Evolutionary conservation across 23 tunicate genomes (phyloP).

Genomic region (Botrylloides violaceus): DNA sequence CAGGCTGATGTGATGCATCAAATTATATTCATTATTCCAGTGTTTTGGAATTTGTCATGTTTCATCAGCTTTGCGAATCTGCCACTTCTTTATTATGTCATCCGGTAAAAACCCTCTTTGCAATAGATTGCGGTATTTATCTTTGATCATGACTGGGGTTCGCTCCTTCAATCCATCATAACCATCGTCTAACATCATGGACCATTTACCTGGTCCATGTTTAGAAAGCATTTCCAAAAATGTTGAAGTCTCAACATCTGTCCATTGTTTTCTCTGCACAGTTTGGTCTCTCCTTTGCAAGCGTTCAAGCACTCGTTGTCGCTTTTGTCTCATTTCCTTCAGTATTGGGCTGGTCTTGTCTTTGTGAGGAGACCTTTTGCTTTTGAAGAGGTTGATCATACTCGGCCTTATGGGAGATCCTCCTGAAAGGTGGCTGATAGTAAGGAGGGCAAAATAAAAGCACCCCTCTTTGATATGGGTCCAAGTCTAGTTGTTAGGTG

Average conservation of each 20-base stretch:
- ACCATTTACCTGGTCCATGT: constrained; percentile 66
- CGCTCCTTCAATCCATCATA: constrained; percentile 37
- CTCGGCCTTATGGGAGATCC: constrained; percentile 22
- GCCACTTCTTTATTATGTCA: constrained; percentile 11
- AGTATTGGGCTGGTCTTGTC: neutral
- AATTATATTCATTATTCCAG: too few relatives aligned
- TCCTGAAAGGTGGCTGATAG: too few relatives aligned
- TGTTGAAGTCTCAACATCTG: constrained; percentile 33
- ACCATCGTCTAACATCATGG: constrained; percentile 49
- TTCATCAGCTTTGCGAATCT: constrained; percentile 4
- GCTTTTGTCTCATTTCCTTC: constrained; percentile 5
- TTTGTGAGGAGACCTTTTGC: neutral
- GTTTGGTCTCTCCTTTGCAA: neutral
- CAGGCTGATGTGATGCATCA: too few relatives aligned
- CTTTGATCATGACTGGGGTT: constrained; percentile 62
- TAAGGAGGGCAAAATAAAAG: too few relatives aligned
- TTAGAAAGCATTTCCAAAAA: constrained; percentile 36
- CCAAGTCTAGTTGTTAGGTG: too few relatives aligned
- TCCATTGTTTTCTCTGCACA: constrained; percentile 20
- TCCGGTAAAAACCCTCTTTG: constrained; percentile 22
- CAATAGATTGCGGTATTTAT: constrained; percentile 48
- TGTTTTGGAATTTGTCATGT: too few relatives aligned
- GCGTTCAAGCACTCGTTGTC: neutral
- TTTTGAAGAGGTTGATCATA: constrained; percentile 9
- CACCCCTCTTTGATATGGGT: too few relatives aligned